Evolutionary conservation across 2,888 invertebrate species (phyloP), one percentile per base, ranked within the genome.

Genomic region (Ectemnius cavifrons): DNA sequence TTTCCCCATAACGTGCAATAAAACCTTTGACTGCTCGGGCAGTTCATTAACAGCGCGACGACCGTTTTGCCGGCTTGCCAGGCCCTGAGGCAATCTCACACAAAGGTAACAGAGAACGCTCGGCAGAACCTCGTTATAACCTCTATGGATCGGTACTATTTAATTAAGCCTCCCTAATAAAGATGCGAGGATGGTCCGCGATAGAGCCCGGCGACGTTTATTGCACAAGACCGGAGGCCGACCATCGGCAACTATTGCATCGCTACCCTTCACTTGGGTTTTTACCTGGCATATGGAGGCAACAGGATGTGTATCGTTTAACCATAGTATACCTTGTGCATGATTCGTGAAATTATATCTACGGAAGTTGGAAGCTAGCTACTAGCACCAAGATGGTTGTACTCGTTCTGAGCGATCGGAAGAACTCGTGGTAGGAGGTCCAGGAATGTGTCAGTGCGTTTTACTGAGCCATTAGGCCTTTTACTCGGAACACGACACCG

Each of bases 1-100:
- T 66, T 66, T 47, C 46, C 37, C n/a, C 45, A 68, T 75, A 67
- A 69, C 68, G 45, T 72, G 65, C 68, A 73, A 70, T 75, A 79
- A 77, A 78, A 65, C 58, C 18, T 66, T n/a, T 14, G 18, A 28
- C 4, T 8, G 23, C 65, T 28, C 6, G 60, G 8, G 45, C n/a
- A 14, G 60, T 68, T 64, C 57, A 16, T 59, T 49, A 67, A 58
- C 46, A 28, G 67, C 47, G 14, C 52, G 56, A 49, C 71, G 49
- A 66, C 60, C 59, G 63, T 59, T 47, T 18, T 11, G 46, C 2
- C 27, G n/a, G 6, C 57, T 28, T 20, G 46, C 14, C 52, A 60
- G 11, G 63, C 11, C 52, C 23, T 6, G n/a, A 56, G 28, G 46
- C 45, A 67, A 69, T 47, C 4, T 20, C 6, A 4, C 4, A 67